Conservation (phyloP, 1,140 invertebrate species). For the Tetraneura akinire region DNA sequence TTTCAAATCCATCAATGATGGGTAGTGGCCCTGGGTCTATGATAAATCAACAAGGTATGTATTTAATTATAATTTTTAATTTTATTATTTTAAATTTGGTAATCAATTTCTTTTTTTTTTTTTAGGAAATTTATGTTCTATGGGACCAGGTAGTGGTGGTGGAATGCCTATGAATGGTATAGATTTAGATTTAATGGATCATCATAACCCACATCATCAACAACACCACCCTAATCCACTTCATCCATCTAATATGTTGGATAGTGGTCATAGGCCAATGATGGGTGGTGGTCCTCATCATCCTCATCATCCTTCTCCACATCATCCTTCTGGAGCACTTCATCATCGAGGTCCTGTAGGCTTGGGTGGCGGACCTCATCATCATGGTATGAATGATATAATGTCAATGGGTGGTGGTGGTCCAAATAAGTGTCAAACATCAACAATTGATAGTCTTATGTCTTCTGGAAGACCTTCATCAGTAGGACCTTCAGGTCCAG, state of each 20-base stretch:
- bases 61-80: background rate
- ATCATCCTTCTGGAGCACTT: conserved; percentile 34
- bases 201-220: conserved; percentile 28
- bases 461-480: conserved; percentile 53
- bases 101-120: background rate
- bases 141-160: conserved; percentile 49
- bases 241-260: conserved; percentile 36
- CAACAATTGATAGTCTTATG: conserved; percentile 55
- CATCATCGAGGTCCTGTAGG: conserved; percentile 60
- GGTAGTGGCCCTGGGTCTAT: conserved; percentile 18
- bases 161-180: conserved; percentile 46
- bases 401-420: conserved; percentile 61
- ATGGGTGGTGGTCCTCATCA: conserved; percentile 33
- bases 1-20: conserved; percentile 19
- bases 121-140: conserved; percentile 29
- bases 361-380: conserved; percentile 62
- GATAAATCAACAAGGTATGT: conserved; percentile 46
- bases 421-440: conserved; percentile 60
- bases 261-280: conserved; percentile 33
- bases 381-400: conserved; percentile 52
- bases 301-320: conserved; percentile 34
- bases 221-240: conserved; percentile 28
- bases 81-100: background rate
- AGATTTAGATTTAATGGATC: conserved; percentile 43
- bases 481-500: conserved; percentile 57